Percentiles rank a stretch among this genome's conserved stretches.
These are phyloP conservation scores for Odontamblyopus rebecca DNA, from an alignment of 2,797 vertebrate species.

Conservation along the genomic window DNA sequence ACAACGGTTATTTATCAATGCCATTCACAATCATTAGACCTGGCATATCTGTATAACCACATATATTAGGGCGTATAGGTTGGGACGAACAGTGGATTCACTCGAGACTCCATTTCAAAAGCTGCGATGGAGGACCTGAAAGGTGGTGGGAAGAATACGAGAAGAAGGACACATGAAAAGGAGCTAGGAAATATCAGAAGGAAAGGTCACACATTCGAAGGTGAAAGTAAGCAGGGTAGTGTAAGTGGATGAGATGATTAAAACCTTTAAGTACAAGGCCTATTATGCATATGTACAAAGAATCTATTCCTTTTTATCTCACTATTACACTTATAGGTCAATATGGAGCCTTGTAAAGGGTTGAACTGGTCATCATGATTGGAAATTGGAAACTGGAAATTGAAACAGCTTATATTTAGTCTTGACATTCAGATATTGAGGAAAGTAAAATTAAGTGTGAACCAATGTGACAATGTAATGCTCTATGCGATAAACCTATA, in stretches of 20 bases:
- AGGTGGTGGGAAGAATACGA: slow-evolving; percentile 19
- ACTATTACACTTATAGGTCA: slow-evolving; percentile 18
- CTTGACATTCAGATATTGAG: neutral
- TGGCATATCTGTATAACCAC: slow-evolving; percentile 59
- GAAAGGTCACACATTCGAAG: slow-evolving; percentile 50
- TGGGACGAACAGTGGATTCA: slow-evolving; percentile 31
- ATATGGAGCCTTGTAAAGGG: slow-evolving; percentile 23
- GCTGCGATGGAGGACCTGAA: slow-evolving; percentile 22
- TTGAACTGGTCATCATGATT: slow-evolving; percentile 16
- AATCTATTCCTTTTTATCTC: slow-evolving; percentile 12
- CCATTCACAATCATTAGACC: slow-evolving; percentile 60
- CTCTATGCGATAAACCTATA: neutral
- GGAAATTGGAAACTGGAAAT: slow-evolving; percentile 26
- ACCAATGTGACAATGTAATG: neutral
- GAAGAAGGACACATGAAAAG: slow-evolving; percentile 19
- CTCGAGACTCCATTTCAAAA: slow-evolving; percentile 29
- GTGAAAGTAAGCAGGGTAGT: slow-evolving; percentile 22
- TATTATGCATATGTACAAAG: slow-evolving; percentile 33
- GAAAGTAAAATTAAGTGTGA: neutral
- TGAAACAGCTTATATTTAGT: slow-evolving; percentile 13
- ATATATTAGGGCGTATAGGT: slow-evolving; percentile 45
- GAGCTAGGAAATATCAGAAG: slow-evolving; percentile 19
- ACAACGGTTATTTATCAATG: slow-evolving; percentile 67
- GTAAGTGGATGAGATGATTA: slow-evolving; percentile 29
- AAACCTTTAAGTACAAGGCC: slow-evolving; percentile 20